Evolutionary conservation across 2,113 vertebrate genomes (phyloP).

Genomic region (Misgurnus mizolepis): DNA sequence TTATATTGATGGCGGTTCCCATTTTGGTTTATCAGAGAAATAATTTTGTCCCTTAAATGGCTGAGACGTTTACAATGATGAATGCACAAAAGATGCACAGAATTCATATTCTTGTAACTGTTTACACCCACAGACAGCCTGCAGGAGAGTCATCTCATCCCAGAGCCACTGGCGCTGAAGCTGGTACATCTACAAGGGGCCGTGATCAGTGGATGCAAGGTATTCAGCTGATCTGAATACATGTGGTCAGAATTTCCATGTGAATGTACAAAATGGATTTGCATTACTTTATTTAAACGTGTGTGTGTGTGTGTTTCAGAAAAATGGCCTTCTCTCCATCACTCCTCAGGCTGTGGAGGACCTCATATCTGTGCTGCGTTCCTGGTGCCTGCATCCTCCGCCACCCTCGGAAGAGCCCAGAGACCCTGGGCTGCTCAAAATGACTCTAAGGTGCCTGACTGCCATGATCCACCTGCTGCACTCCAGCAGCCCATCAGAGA

Average conservation of each 20-base stretch:
- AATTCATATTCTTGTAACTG: background rate
- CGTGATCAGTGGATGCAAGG: slow-evolving; percentile 87
- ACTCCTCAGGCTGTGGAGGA: slow-evolving; percentile 77
- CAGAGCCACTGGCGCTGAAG: slow-evolving; percentile 75
- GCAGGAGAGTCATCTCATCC: slow-evolving; percentile 73
- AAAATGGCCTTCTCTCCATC: slow-evolving; percentile 84
- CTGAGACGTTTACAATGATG: background rate
- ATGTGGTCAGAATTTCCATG: no score
- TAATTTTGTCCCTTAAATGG: background rate
- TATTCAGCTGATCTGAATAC: slow-evolving; percentile 46
- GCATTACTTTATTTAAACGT: background rate
- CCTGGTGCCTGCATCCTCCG: slow-evolving; percentile 64
- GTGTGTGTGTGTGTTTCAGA: slow-evolving; percentile 66
- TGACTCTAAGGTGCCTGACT: slow-evolving; percentile 79
- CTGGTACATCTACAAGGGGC: slow-evolving; percentile 89
- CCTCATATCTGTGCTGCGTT: slow-evolving; percentile 80
- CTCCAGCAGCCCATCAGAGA: slow-evolving; percentile 76
- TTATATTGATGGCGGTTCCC: background rate
- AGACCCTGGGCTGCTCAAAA: slow-evolving; percentile 64
- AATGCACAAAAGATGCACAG: background rate
- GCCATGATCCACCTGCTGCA: slow-evolving; percentile 86
- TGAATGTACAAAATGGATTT: no score
- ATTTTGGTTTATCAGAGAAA: background rate
- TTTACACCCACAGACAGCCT: slow-evolving; percentile 76
- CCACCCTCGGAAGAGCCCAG: slow-evolving; percentile 41